Percentiles rank a stretch among this genome's conserved stretches.
Conservation (phyloP, 2,888 invertebrate genomes). For the Temnothorax ravouxi region DNA sequence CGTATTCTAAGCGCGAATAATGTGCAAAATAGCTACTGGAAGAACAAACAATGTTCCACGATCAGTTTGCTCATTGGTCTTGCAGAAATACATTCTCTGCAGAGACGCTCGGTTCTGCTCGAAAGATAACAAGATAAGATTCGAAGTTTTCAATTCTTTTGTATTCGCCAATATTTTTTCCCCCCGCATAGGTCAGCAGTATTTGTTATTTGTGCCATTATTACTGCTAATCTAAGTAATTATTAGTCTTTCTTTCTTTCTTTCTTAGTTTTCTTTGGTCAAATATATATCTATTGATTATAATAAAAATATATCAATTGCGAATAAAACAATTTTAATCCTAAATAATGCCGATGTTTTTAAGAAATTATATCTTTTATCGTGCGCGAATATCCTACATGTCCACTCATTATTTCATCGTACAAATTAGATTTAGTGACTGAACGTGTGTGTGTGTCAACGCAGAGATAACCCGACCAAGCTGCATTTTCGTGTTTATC, state of each 20-base stretch:
- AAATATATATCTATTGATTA: constrained; percentile 3
- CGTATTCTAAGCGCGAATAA: constrained; percentile 4
- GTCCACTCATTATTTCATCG: background rate
- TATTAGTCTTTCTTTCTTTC: background rate
- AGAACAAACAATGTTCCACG: constrained; percentile 10
- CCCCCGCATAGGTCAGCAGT: too few relatives aligned
- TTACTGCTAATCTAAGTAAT: background rate
- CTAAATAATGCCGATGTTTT: background rate
- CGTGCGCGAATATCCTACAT: too few relatives aligned
- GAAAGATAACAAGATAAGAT: background rate
- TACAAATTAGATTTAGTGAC: background rate
- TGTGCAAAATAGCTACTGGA: constrained; percentile 15
- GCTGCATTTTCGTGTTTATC: constrained; percentile 13
- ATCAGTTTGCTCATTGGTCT: background rate
- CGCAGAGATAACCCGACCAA: background rate
- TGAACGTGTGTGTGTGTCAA: background rate
- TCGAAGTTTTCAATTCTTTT: background rate
- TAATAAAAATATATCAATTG: background rate
- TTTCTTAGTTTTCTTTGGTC: background rate
- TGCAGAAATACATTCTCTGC: background rate
- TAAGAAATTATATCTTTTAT: background rate
- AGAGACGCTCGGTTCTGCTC: background rate
- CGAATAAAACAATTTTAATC: background rate
- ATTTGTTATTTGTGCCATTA: background rate
- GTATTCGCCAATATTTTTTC: background rate